phyloP scores from a whole-genome alignment of 2,797 vertebrate genomes.

The Carduelis carduelis region DNA sequence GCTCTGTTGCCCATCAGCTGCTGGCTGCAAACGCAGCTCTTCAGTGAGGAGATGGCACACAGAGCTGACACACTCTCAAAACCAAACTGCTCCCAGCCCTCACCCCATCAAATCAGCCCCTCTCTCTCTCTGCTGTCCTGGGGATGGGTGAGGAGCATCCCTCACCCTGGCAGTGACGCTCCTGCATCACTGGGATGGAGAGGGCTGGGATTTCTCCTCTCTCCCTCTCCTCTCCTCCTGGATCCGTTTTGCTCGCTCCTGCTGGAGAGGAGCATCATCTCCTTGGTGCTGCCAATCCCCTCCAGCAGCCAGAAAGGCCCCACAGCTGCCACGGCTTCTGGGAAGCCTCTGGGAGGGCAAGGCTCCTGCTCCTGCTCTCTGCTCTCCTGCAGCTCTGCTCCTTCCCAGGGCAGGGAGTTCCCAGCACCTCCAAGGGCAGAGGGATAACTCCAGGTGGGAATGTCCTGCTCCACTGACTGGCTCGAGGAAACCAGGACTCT shows the following conservation, averaged over 20 bases:
- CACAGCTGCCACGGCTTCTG: not conserved
- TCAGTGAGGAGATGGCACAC: not conserved
- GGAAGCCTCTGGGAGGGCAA: not conserved
- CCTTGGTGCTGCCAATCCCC: not conserved
- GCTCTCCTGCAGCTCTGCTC: not conserved
- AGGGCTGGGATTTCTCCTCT: accelerated
- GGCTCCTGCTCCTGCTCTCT: not conserved
- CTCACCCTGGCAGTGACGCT: accelerated
- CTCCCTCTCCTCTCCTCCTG: not conserved
- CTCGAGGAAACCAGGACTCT: conserved; percentile 28
- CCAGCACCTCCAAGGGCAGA: not conserved
- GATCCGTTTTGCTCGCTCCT: accelerated
- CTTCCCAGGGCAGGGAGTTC: not conserved
- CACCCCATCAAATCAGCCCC: accelerated
- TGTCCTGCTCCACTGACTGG: not conserved
- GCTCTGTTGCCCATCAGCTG: not conserved
- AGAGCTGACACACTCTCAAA: not conserved
- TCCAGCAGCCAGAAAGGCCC: not conserved
- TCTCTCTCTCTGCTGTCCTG: not conserved
- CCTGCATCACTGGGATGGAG: not conserved
- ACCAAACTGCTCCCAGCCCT: not conserved
- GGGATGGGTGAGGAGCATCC: not conserved
- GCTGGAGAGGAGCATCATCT: not conserved
- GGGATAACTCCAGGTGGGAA: not conserved
- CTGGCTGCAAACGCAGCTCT: not conserved